These are phyloP conservation scores for Eciton burchellii DNA, from an alignment of 1,140 invertebrate genomes.

Conservation along the genomic window DNA sequence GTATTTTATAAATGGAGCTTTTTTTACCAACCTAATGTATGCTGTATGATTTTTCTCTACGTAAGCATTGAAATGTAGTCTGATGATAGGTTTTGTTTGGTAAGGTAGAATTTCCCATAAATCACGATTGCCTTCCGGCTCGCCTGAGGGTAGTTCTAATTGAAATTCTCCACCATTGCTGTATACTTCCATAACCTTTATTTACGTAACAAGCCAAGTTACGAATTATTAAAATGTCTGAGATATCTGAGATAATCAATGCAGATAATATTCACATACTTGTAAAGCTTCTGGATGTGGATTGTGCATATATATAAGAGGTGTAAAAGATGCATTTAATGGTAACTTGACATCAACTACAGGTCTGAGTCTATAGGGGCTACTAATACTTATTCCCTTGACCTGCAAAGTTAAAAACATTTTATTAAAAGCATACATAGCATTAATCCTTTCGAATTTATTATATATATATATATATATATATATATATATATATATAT, in stretches of 20 bases:
- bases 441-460: no score
- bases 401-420: conserved; percentile 86
- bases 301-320: conserved; percentile 97
- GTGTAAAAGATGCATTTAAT: conserved; percentile 95
- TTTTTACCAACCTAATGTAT: conserved; percentile 88
- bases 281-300: conserved; percentile 94
- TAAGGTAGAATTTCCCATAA: conserved; percentile 97
- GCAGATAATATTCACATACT: conserved; percentile 86
- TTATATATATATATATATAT: conserved; percentile 51
- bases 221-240: conserved; percentile 11
- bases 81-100: conserved; percentile 95
- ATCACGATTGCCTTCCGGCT: conserved; percentile 91
- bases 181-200: conserved; percentile 94
- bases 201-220: conserved; percentile 55
- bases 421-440: conserved; percentile 49
- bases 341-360: conserved; percentile 96
- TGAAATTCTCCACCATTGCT: conserved; percentile 96
- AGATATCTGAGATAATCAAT: conserved; percentile 7
- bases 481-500: conserved; percentile 1
- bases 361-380: conserved; percentile 95
- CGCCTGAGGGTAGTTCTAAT: conserved; percentile 94
- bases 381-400: conserved; percentile 92
- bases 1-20: no score
- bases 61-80: conserved; percentile 92
- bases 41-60: conserved; percentile 93